Base-by-base conservation (phyloP, 1,140 invertebrate genomes). In the Panagrolaimus sp. region DNA sequence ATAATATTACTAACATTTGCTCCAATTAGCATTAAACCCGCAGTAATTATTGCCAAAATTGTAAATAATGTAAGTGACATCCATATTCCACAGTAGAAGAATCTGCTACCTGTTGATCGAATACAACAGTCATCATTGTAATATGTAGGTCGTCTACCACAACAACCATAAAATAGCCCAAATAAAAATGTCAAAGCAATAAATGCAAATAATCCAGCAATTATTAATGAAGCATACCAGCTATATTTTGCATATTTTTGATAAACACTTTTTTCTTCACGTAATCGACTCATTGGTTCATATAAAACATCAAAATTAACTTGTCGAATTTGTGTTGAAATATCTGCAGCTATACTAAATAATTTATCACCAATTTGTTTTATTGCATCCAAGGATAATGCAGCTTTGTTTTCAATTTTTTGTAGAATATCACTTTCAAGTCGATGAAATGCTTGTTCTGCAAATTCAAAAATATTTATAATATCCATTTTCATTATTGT, bases 41-140 rank as follows among this genome's bases (percentile, higher is more conserved):
- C 67, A 25, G 76, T 66, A 38, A 79, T 64, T 5, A 82, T 9
- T 9, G 76, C 67, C 27, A 81, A 67, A 47, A 74, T 11, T 20
- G 66, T 46, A 43, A 83, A 69, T 13, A 81, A 63, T 16, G 70
- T 11, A 53, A 81, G 47, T 9, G 70, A 74, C 25, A 83, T 53
- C 75, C 74, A 81, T 51, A 83, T 81, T 57, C 79, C 80, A 69
- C 79, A 80, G 44, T 68, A 74, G 64, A 70, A 81, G 38, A 81
- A 83, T 23, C 74, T 72, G 11, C 73, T 63, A 20, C 79, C 79
- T 11, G 79, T 81, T 20, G 74, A 70, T 57, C 79, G 66, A 1
- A 83, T 79, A 71, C 79, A 81, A 53, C 79, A 81, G 51, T 81
- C 81, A 67, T 81, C 79, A 46, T 81, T 75, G 70, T 82, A 82